Evolutionary conservation across 2,113 vertebrate species (phyloP).

Genomic region (Cichladusa arquata): DNA sequence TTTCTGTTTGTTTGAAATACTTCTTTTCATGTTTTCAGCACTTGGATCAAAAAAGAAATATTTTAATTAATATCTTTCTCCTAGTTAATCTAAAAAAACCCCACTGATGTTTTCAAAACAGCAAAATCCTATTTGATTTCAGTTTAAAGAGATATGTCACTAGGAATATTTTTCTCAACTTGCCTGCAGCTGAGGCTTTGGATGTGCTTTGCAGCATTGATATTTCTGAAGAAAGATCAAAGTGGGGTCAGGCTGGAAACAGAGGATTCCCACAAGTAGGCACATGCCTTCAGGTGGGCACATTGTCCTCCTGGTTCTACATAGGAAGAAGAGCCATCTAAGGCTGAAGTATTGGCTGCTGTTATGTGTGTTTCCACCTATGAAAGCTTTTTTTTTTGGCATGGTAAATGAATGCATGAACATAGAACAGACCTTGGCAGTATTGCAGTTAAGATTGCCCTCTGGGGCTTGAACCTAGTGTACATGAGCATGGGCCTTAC

Average conservation of each 20-base stretch:
- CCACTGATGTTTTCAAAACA: neutral
- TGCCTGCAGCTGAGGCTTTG: neutral
- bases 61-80: conserved; percentile 33
- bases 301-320: neutral
- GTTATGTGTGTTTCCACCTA: neutral
- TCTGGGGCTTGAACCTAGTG: neutral
- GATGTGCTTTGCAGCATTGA: neutral
- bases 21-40: neutral
- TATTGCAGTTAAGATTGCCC: neutral
- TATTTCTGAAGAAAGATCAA: neutral
- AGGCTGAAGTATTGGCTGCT: neutral
- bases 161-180: neutral
- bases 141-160: neutral
- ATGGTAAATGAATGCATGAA: neutral
- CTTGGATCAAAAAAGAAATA: neutral
- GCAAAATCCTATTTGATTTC: neutral
- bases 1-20: conserved; percentile 10
- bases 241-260: neutral
- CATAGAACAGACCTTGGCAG: neutral
- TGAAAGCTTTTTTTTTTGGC: neutral
- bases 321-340: neutral
- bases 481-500: neutral
- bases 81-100: neutral
- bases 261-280: neutral
- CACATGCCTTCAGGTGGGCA: neutral